Conservation (phyloP, 2,113 vertebrate species). For the Mungos mungo region DNA sequence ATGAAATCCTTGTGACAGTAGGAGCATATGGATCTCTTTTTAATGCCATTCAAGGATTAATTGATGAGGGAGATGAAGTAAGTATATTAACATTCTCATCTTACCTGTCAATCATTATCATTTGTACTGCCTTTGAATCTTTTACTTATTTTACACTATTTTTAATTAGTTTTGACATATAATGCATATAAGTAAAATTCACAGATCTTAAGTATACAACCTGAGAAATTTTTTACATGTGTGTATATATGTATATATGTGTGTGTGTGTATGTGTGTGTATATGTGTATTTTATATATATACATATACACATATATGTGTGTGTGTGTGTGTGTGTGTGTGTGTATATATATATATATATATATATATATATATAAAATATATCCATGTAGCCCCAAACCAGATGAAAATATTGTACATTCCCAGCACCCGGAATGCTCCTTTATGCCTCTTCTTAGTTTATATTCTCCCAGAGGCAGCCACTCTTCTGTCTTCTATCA, state of each 20-base stretch:
- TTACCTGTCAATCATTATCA: neutral
- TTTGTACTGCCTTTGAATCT: neutral
- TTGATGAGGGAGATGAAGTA: conserved; percentile 96
- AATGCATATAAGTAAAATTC: neutral
- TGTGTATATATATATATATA: neutral
- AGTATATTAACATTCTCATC: conserved; percentile 42
- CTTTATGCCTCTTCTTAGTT: neutral
- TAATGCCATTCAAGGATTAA: conserved; percentile 91
- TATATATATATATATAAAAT: no score
- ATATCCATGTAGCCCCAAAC: neutral
- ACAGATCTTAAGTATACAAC: neutral
- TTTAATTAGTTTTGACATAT: conserved; percentile 1
- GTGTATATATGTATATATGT: neutral
- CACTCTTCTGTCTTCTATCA: neutral
- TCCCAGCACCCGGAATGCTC: neutral
- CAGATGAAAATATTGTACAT: neutral
- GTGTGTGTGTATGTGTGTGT: neutral
- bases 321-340: neutral
- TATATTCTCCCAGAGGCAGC: neutral
- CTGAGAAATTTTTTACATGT: neutral
- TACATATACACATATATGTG: no score
- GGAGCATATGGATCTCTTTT: conserved; percentile 97
- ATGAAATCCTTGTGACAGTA: conserved; percentile 94
- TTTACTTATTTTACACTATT: neutral
- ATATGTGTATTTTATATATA: neutral